Percentiles rank a stretch among this genome's conserved stretches.
phyloP scores from a whole-genome alignment of 2,113 vertebrate genomes.

The Nanorana parkeri region DNA sequence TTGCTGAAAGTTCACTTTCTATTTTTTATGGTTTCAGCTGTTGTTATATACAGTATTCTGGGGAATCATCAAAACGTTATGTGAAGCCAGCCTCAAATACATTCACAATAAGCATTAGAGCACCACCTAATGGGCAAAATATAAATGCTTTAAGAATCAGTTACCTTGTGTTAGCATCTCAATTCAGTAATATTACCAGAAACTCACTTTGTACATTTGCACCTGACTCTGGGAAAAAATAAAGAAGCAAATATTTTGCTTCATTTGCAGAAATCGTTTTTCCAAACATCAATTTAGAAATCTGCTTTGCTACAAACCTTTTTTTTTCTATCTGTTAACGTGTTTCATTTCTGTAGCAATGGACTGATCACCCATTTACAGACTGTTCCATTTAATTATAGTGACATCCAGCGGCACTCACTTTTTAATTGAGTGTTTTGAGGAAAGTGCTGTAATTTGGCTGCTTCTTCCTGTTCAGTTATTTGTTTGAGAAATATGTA shows the following conservation, averaged over 20 bases:
- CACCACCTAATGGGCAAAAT: conserved; percentile 45
- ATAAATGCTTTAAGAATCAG: conserved; percentile 8
- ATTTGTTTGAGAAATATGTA: conserved; percentile 60
- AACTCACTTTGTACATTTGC: neutral
- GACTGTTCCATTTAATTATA: conserved; percentile 29
- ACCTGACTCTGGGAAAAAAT: conserved; percentile 24
- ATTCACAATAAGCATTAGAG: conserved; percentile 27
- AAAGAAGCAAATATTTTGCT: conserved; percentile 25
- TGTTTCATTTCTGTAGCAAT: conserved; percentile 5
- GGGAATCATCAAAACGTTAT: conserved; percentile 58
- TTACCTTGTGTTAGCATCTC: neutral
- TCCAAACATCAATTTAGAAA: conserved; percentile 52
- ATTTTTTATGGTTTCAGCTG: conserved; percentile 59
- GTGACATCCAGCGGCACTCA: conserved; percentile 35
- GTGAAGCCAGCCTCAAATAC: conserved; percentile 37
- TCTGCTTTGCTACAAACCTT: conserved; percentile 18
- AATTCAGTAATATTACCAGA: neutral
- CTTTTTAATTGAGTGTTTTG: conserved; percentile 56
- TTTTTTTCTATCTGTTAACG: conserved; percentile 10
- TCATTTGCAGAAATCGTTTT: conserved; percentile 40
- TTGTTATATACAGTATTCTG: conserved; percentile 58
- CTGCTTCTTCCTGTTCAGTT: conserved; percentile 32
- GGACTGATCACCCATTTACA: neutral
- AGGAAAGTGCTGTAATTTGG: conserved; percentile 36
- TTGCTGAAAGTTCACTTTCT: conserved; percentile 58